Evolutionary conservation across 2,113 vertebrate genomes (phyloP).

Genomic region (Stercorarius parasiticus): DNA sequence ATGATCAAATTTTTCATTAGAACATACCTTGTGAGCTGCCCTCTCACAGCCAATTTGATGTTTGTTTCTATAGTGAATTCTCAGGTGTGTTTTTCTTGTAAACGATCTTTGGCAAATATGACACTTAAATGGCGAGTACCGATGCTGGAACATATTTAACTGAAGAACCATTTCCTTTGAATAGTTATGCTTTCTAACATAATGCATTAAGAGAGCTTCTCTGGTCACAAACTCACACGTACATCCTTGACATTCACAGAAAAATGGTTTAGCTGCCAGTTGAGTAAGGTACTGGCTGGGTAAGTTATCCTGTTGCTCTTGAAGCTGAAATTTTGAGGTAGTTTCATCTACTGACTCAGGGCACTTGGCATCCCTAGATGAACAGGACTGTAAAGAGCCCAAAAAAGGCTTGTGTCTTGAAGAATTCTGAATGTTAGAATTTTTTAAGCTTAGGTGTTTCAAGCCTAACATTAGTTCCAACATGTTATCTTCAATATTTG

Average conservation of each 20-base stretch:
- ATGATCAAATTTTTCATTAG: constrained; percentile 69
- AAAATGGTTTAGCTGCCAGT: constrained; percentile 86
- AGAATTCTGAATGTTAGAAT: constrained; percentile 68
- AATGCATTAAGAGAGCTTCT: constrained; percentile 89
- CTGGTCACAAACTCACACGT: constrained; percentile 87
- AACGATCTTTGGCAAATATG: constrained; percentile 91
- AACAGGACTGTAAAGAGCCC: constrained; percentile 70
- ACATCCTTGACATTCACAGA: constrained; percentile 86
- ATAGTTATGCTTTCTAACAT: constrained; percentile 85
- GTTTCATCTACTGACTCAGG: constrained; percentile 62
- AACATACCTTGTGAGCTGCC: constrained; percentile 68
- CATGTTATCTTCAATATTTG: constrained; percentile 77
- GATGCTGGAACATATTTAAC: constrained; percentile 83
- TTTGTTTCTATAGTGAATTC: constrained; percentile 84
- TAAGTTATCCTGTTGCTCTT: constrained; percentile 69
- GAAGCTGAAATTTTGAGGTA: constrained; percentile 71
- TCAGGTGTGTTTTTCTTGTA: constrained; percentile 86
- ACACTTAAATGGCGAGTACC: constrained; percentile 91
- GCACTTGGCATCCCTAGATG: constrained; percentile 74
- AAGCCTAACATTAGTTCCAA: constrained; percentile 87
- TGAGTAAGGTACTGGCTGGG: constrained; percentile 79
- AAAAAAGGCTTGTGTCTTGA: constrained; percentile 66
- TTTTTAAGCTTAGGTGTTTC: constrained; percentile 87
- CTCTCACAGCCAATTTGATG: constrained; percentile 82
- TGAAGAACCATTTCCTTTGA: constrained; percentile 84